These are phyloP conservation scores for Minunthozetes semirufus DNA, from an alignment of 2,888 invertebrate genomes.

Conservation along the genomic window DNA sequence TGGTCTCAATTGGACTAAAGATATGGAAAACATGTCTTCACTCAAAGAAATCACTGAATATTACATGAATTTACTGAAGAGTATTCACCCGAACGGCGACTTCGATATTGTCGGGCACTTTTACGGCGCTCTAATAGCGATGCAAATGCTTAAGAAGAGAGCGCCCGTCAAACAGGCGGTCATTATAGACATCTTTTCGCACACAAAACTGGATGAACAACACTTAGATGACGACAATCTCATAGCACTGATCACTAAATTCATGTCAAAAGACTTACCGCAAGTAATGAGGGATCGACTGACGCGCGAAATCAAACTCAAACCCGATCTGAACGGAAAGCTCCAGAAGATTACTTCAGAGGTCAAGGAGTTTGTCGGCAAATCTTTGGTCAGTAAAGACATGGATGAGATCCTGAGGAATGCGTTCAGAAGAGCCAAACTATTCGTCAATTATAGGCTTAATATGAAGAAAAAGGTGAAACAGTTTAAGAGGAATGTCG, in stretches of 20 bases:
- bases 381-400: neutral
- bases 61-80: constrained; percentile 58
- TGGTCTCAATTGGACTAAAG: constrained; percentile 75
- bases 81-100: constrained; percentile 70
- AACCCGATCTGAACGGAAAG: neutral
- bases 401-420: neutral
- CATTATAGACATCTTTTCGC: neutral
- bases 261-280: neutral
- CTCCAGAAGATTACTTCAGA: neutral
- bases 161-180: constrained; percentile 58
- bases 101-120: constrained; percentile 90
- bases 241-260: neutral
- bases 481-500: neutral
- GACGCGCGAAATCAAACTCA: neutral
- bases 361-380: neutral
- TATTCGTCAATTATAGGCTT: neutral
- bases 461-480: neutral
- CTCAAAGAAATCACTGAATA: constrained; percentile 33
- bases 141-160: constrained; percentile 78
- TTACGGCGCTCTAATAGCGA: constrained; percentile 87
- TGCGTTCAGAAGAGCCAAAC: neutral
- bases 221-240: neutral
- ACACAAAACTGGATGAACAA: neutral
- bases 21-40: constrained; percentile 28
- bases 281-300: neutral